These are phyloP conservation scores for Eleutherodactylus coqui DNA, from an alignment of 2,797 vertebrate species.

Conservation along the genomic window DNA sequence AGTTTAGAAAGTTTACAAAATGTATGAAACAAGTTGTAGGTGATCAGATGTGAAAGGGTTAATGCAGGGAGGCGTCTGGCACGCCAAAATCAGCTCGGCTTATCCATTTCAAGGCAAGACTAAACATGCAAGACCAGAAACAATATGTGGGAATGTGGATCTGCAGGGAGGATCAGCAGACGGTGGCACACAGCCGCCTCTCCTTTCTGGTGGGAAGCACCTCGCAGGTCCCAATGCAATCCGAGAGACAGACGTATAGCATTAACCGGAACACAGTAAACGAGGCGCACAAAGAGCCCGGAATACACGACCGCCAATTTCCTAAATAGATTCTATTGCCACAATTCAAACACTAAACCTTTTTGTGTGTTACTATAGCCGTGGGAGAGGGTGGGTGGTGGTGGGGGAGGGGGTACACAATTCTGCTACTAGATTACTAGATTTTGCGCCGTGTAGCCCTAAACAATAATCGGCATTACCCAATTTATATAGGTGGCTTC, in stretches of 20 bases:
- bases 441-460: no score
- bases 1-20: no score
- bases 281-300: background rate
- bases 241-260: background rate
- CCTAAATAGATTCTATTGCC: no score
- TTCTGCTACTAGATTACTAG: no score
- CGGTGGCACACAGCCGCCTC: background rate
- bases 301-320: no score
- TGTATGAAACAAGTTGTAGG: background rate
- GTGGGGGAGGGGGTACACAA: no score
- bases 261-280: background rate
- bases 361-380: no score
- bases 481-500: no score
- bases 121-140: background rate
- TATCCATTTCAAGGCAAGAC: conserved; percentile 27
- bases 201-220: background rate
- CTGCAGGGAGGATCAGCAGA: conserved; percentile 15
- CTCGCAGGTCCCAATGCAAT: background rate
- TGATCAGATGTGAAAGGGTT: background rate
- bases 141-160: conserved; percentile 11
- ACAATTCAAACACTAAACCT: no score
- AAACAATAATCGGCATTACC: no score
- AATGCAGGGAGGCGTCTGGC: background rate
- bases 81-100: background rate
- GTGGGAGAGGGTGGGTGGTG: no score